These are phyloP conservation scores for Protobothrops mucrosquamatus DNA, from an alignment of 2,113 vertebrate genomes.

Conservation along the genomic window DNA sequence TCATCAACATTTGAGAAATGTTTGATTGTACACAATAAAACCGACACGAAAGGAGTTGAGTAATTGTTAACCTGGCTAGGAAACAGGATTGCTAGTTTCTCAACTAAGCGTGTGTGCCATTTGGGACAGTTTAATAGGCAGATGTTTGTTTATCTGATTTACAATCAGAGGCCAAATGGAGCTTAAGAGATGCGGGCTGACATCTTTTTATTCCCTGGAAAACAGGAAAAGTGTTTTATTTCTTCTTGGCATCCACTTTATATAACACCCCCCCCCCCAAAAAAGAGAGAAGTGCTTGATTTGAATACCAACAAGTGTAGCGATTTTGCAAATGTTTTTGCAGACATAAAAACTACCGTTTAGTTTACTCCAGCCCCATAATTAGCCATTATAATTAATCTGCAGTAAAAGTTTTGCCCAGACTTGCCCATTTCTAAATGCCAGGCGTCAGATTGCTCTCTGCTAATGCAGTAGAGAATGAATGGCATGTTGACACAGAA, in stretches of 20 bases:
- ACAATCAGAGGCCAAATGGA: too few relatives aligned
- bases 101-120: too few relatives aligned
- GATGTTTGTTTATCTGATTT: too few relatives aligned
- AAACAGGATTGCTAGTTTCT: too few relatives aligned
- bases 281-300: constrained; percentile 32
- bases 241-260: neutral
- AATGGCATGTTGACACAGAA: constrained; percentile 27
- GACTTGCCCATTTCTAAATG: constrained; percentile 58
- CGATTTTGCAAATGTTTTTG: constrained; percentile 36
- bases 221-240: neutral
- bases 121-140: too few relatives aligned
- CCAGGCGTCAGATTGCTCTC: constrained; percentile 53
- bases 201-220: neutral
- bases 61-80: too few relatives aligned
- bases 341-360: constrained; percentile 52
- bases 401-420: constrained; percentile 47
- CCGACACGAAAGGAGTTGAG: too few relatives aligned
- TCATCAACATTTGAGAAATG: too few relatives aligned
- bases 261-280: neutral
- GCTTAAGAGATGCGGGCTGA: too few relatives aligned
- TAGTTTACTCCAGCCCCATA: constrained; percentile 59
- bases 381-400: constrained; percentile 62
- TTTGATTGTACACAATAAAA: too few relatives aligned
- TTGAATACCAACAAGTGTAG: constrained; percentile 39
- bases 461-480: constrained; percentile 28